Percentiles rank a stretch among this genome's conserved stretches.
Conservation (phyloP, 2,797 vertebrate genomes). For the Sebastes itinus region DNA sequence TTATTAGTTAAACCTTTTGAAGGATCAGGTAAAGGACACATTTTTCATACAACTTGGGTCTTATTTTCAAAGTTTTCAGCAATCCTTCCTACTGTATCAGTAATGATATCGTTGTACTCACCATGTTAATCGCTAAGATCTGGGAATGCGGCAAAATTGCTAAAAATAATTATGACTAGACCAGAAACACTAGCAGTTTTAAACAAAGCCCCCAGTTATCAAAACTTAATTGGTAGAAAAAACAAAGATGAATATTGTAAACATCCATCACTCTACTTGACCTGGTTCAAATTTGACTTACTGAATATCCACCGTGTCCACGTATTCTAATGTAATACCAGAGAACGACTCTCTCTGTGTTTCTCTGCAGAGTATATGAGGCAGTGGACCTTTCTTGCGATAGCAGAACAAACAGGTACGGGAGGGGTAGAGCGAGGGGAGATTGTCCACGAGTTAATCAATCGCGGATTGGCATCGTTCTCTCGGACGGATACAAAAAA, state of each 20-base stretch:
- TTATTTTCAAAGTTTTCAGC: not conserved
- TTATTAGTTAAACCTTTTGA: not conserved
- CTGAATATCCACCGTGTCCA: not conserved
- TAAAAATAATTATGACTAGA: not conserved
- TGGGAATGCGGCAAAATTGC: not conserved
- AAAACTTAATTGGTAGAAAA: not conserved
- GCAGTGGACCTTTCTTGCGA: no score
- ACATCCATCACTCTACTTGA: not conserved
- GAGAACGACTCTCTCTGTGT: not conserved
- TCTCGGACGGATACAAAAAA: no score
- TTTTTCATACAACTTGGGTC: not conserved
- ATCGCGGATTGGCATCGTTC: not conserved
- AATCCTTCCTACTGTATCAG: not conserved
- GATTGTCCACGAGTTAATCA: not conserved
- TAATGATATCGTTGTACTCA: not conserved
- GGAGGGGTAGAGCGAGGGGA: not conserved
- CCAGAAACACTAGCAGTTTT: not conserved
- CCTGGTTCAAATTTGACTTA: not conserved
- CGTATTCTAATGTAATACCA: not conserved
- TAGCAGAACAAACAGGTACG: not conserved
- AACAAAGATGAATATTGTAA: not conserved
- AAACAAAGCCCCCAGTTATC: not conserved
- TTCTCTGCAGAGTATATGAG: not conserved
- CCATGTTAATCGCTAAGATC: not conserved
- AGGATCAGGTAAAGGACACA: not conserved